Percentiles rank a stretch among this genome's conserved stretches.
These are phyloP conservation scores for Calypte anna DNA, from an alignment of 2,113 vertebrate genomes.

Conservation along the genomic window DNA sequence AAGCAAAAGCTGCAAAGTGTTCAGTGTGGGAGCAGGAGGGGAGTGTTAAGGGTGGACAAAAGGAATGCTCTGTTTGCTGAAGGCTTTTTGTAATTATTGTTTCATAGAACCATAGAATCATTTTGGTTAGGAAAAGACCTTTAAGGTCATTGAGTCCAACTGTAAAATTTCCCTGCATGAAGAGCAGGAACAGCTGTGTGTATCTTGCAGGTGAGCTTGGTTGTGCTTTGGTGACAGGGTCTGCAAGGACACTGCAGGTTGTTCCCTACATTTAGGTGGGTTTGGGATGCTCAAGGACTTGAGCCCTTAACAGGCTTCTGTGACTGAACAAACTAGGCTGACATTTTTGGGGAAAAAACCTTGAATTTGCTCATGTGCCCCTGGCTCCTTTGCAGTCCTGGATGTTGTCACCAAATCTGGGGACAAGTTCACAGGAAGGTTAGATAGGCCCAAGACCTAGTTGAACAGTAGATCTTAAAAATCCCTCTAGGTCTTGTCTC, in stretches of 20 bases:
- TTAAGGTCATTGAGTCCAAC: too few relatives aligned
- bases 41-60: background rate
- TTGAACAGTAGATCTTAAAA: background rate
- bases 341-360: background rate
- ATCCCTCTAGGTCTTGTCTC: background rate
- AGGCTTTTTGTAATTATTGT: background rate
- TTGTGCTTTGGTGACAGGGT: background rate
- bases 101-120: too few relatives aligned
- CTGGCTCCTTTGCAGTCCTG: background rate
- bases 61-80: background rate
- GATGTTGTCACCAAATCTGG: background rate
- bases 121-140: too few relatives aligned
- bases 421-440: background rate
- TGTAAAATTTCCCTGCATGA: background rate
- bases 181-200: background rate
- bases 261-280: background rate
- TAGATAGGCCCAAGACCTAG: background rate
- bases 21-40: background rate
- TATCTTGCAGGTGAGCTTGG: background rate
- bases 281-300: accelerated
- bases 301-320: background rate
- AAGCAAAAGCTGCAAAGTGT: background rate
- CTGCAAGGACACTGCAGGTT: accelerated
- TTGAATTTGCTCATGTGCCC: background rate
- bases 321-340: background rate